phyloP scores from a whole-genome alignment of 2,888 invertebrate species.

The Isoperla grammatica region DNA sequence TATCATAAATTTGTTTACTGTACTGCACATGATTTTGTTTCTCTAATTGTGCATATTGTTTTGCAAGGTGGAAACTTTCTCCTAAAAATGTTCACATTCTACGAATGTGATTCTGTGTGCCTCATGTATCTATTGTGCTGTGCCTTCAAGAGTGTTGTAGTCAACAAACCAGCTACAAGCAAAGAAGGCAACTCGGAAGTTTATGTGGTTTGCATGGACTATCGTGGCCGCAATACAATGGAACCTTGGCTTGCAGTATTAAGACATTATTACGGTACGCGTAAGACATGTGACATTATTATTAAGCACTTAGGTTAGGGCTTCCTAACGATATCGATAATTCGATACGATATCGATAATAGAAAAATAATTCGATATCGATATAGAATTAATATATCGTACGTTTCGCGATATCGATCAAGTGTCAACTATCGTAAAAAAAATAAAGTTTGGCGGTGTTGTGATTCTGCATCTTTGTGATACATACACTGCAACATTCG shows the following conservation, averaged over 20 bases:
- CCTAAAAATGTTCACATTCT: conserved; percentile 86
- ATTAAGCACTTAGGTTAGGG: not conserved
- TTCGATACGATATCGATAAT: too few species aligned
- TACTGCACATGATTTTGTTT: too few species aligned
- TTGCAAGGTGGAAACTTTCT: conserved; percentile 68
- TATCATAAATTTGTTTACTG: too few species aligned
- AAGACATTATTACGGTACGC: conserved; percentile 44
- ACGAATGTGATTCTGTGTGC: conserved; percentile 74
- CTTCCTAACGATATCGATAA: not conserved
- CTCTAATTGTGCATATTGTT: too few species aligned
- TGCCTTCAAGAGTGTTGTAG: conserved; percentile 63
- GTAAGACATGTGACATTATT: too few species aligned
- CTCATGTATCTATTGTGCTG: conserved; percentile 74
- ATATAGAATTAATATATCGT: too few species aligned
- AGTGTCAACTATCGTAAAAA: too few species aligned
- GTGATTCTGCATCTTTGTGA: too few species aligned
- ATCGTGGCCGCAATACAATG: conserved; percentile 47
- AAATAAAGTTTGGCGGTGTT: too few species aligned
- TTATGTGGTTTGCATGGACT: conserved; percentile 70
- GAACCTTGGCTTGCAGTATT: conserved; percentile 46
- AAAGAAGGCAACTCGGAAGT: conserved; percentile 93
- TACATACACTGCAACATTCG: too few species aligned
- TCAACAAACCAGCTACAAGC: conserved; percentile 89
- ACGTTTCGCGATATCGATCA: too few species aligned
- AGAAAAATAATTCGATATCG: too few species aligned